Conservation (phyloP, 2,888 invertebrate species). For the Latheticus oryzae region DNA sequence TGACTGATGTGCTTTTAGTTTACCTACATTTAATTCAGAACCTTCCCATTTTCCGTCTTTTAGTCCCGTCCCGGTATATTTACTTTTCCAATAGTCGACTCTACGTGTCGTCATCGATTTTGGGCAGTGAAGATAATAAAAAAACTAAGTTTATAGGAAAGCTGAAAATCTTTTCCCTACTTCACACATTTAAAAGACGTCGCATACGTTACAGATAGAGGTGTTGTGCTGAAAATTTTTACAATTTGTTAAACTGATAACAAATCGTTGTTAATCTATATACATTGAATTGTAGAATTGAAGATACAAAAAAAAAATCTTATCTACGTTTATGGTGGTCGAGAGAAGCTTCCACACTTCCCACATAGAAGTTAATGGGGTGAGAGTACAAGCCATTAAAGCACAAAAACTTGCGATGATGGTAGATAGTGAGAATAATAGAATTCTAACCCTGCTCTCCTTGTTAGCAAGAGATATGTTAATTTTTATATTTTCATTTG, state of each 20-base stretch:
- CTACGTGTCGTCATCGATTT: constrained; percentile 32
- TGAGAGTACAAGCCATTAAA: constrained; percentile 10
- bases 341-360: no score
- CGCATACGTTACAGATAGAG: no score
- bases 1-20: constrained; percentile 12
- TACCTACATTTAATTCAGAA: not conserved
- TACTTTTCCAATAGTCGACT: constrained; percentile 26
- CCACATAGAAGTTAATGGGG: constrained; percentile 17
- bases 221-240: no score
- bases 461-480: constrained; percentile 42
- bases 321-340: no score
- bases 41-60: constrained; percentile 2
- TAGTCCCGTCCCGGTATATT: constrained; percentile 9
- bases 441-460: constrained; percentile 27
- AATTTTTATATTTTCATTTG: constrained; percentile 46
- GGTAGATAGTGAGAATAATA: constrained; percentile 21
- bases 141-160: constrained; percentile 32
- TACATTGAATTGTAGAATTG: no score
- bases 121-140: constrained; percentile 33
- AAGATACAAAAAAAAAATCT: no score
- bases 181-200: constrained; percentile 30
- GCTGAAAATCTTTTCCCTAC: constrained; percentile 33
- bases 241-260: no score
- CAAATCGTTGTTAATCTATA: no score
- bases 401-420: constrained; percentile 17